A percentile compares a stretch with the other conserved stretches of the same genome.
Evolutionary conservation across 2,888 invertebrate genomes (phyloP).

Genomic region (Timandra comae): DNA sequence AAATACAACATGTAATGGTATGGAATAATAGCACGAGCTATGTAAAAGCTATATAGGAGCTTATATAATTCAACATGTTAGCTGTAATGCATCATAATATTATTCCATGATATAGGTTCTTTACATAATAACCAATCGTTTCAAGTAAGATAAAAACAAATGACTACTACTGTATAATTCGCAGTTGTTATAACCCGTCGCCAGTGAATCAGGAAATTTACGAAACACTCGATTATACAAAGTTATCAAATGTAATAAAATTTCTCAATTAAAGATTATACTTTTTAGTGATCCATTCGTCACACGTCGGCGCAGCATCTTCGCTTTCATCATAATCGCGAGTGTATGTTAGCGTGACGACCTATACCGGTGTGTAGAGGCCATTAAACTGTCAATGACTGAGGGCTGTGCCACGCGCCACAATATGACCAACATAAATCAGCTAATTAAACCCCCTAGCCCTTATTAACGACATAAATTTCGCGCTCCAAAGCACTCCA

Average conservation of each 20-base stretch:
- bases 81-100: background rate
- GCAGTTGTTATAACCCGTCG: too few species aligned
- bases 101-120: background rate
- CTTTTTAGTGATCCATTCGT: slow-evolving; percentile 22
- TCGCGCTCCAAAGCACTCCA: slow-evolving; percentile 53
- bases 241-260: slow-evolving; percentile 11
- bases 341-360: slow-evolving; percentile 28
- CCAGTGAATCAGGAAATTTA: background rate
- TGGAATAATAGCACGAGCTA: background rate
- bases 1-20: background rate
- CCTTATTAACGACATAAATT: slow-evolving; percentile 74
- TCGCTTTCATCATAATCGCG: slow-evolving; percentile 38
- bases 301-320: slow-evolving; percentile 35
- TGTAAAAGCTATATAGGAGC: too few species aligned
- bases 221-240: slow-evolving; percentile 8
- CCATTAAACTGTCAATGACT: slow-evolving; percentile 65
- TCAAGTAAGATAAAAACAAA: too few species aligned
- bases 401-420: slow-evolving; percentile 53
- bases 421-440: slow-evolving; percentile 68
- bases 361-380: slow-evolving; percentile 32
- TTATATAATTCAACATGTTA: too few species aligned
- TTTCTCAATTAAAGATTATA: slow-evolving; percentile 11
- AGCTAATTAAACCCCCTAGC: slow-evolving; percentile 69
- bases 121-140: background rate
- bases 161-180: too few species aligned